These are phyloP conservation scores for Drosophila baimaii DNA, from an alignment of 1,140 invertebrate genomes.

Conservation along the genomic window DNA sequence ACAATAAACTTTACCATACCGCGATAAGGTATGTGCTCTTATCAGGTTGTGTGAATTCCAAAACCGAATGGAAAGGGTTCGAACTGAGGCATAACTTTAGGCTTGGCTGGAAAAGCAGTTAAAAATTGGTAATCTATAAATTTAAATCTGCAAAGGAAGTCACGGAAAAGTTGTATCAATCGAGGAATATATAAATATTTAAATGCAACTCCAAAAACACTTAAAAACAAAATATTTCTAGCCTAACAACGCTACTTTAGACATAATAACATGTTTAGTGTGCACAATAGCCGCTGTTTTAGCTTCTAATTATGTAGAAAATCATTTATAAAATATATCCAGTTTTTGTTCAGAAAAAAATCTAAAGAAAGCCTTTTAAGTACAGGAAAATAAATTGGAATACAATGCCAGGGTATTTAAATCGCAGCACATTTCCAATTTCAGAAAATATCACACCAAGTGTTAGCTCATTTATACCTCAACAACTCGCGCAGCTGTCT, in stretches of 20 bases:
- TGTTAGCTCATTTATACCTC: constrained; percentile 9
- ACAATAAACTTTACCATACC: constrained; percentile 76
- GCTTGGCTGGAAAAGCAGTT: constrained; percentile 45
- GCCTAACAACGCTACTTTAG: not conserved
- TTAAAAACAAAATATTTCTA: not conserved
- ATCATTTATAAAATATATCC: not conserved
- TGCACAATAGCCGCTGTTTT: not conserved
- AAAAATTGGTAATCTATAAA: too few relatives aligned
- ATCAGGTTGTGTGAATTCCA: constrained; percentile 46
- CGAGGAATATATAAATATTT: not conserved
- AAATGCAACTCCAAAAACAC: not conserved
- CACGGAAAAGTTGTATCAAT: too few relatives aligned
- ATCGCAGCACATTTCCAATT: not conserved
- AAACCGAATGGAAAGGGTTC: constrained; percentile 15
- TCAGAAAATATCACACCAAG: constrained; percentile 3
- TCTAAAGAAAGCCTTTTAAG: not conserved
- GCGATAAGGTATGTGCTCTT: constrained; percentile 60
- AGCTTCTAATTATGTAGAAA: too few relatives aligned
- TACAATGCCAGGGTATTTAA: not conserved
- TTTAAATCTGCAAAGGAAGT: not conserved
- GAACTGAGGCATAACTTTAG: constrained; percentile 76
- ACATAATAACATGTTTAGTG: not conserved
- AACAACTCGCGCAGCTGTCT: constrained; percentile 36
- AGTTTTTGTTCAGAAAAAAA: fast-evolving
- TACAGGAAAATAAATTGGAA: not conserved